A percentile compares a stretch with the other conserved stretches of the same genome.
These are phyloP conservation scores for Oscheius sp. DNA, from an alignment of 1,140 invertebrate species.

Conservation along the genomic window DNA sequence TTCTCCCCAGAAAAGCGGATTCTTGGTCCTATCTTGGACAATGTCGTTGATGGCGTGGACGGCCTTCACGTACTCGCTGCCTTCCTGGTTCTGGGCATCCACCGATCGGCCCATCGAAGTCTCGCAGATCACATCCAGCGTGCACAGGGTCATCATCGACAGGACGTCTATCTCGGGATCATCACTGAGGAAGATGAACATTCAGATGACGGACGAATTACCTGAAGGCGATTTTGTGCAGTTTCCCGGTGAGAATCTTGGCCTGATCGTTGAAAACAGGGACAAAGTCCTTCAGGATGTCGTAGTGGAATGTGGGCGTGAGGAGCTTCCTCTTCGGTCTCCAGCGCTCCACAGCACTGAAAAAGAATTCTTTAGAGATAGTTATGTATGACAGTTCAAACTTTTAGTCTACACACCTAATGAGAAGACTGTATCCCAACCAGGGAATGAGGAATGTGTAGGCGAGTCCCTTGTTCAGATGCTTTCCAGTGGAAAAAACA, in stretches of 20 bases:
- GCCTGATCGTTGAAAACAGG: conserved; percentile 78
- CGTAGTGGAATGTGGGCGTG: conserved; percentile 85
- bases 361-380: too few species aligned
- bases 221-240: conserved; percentile 59
- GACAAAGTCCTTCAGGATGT: conserved; percentile 80
- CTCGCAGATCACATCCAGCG: conserved; percentile 83
- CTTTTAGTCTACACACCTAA: conserved; percentile 65
- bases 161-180: conserved; percentile 39
- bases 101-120: conserved; percentile 78
- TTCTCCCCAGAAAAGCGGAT: conserved; percentile 78
- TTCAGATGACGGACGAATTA: background rate
- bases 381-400: too few species aligned
- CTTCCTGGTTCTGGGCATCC: conserved; percentile 67
- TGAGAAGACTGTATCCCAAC: conserved; percentile 79
- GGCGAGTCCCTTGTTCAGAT: conserved; percentile 76
- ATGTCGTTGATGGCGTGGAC: conserved; percentile 63
- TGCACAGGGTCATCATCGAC: conserved; percentile 72
- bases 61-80: conserved; percentile 72
- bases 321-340: conserved; percentile 77
- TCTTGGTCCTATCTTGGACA: conserved; percentile 72
- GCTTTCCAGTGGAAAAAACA: conserved; percentile 71
- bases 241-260: conserved; percentile 69
- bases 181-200: conserved; percentile 32
- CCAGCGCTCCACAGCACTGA: conserved; percentile 75
- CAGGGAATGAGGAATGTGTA: conserved; percentile 73